Evolutionary conservation across 1,140 invertebrate species (phyloP).

Genomic region (Drosophila sechellia): DNA sequence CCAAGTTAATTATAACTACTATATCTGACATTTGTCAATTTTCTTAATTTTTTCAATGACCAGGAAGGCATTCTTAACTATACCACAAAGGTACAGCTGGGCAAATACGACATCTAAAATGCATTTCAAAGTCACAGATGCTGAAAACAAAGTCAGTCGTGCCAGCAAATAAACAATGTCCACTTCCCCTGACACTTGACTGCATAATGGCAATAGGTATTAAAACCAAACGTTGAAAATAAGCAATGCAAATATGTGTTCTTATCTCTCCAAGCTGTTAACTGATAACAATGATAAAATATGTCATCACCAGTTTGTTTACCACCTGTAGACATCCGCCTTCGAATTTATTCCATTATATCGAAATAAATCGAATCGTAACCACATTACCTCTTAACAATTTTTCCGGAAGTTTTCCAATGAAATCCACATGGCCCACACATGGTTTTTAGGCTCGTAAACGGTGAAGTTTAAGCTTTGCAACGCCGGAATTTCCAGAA

Average conservation of each 20-base stretch:
- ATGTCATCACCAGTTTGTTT: slow-evolving; percentile 6
- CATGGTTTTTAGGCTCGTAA: slow-evolving; percentile 22
- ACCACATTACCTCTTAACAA: background rate
- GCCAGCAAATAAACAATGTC: slow-evolving; percentile 25
- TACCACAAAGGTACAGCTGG: no score
- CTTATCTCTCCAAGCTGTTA: slow-evolving; percentile 1
- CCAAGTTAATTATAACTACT: no score
- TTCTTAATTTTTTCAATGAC: no score
- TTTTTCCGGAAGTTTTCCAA: slow-evolving; percentile 15
- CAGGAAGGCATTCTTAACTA: no score
- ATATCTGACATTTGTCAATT: no score
- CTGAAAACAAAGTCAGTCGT: slow-evolving; percentile 20
- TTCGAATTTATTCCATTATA: background rate
- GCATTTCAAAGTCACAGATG: slow-evolving; percentile 1
- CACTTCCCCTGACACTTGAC: background rate
- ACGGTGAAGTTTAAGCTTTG: slow-evolving; percentile 38
- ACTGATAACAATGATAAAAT: slow-evolving; percentile 24
- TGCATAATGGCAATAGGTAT: slow-evolving; percentile 35
- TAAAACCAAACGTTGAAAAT: background rate
- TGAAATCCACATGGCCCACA: background rate
- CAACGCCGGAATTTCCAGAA: slow-evolving; percentile 14
- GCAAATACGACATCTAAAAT: no score
- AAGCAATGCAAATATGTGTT: slow-evolving; percentile 6
- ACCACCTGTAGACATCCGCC: background rate
- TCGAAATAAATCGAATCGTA: background rate